phyloP scores from a whole-genome alignment of 2,797 vertebrate genomes.

The Enteromius treurensis region DNA sequence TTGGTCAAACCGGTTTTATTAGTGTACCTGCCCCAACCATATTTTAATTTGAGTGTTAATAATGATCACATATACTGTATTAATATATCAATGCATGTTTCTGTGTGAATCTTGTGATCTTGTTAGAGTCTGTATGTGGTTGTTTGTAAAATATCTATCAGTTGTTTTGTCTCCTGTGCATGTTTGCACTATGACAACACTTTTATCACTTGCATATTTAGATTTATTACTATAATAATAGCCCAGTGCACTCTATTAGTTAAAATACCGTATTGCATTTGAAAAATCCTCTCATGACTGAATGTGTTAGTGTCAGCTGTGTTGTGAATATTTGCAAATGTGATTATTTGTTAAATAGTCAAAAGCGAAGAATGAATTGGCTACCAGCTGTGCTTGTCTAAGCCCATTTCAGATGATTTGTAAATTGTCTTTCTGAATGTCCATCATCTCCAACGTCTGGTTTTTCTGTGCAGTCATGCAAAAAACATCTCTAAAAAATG shows the following conservation, averaged over 20 bases:
- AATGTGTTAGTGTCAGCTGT: conserved; percentile 1
- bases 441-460: background rate
- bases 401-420: conserved; percentile 29
- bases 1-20: background rate
- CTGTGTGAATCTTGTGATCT: background rate
- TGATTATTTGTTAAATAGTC: conserved; percentile 40
- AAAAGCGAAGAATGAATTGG: conserved; percentile 30
- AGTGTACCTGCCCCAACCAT: background rate
- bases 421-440: conserved; percentile 34
- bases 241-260: background rate
- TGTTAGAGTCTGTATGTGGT: background rate
- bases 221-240: background rate
- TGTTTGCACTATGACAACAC: background rate
- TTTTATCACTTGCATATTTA: background rate
- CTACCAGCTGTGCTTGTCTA: conserved; percentile 45
- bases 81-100: background rate
- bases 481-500: background rate
- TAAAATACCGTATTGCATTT: background rate
- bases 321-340: conserved; percentile 7
- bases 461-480: conserved; percentile 23
- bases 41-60: background rate
- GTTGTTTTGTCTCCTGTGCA: background rate
- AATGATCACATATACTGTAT: background rate
- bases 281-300: background rate
- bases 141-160: background rate